A percentile compares a stretch with the other conserved stretches of the same genome.
These are phyloP conservation scores for Choreutis nemorana DNA, from an alignment of 2,888 invertebrate genomes.

Conservation along the genomic window DNA sequence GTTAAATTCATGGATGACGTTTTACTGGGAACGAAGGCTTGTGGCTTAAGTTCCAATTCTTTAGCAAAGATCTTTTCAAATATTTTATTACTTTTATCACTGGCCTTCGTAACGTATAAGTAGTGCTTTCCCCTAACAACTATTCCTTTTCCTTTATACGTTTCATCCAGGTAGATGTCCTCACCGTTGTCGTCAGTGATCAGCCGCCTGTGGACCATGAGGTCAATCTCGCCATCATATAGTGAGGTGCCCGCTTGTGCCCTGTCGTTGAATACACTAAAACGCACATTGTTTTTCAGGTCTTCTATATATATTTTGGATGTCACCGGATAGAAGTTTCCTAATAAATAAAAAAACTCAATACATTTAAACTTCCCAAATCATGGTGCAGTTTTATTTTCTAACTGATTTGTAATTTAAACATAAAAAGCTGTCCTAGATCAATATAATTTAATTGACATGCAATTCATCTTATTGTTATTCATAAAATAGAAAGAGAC, in stretches of 20 bases:
- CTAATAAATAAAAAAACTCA: constrained; percentile 50
- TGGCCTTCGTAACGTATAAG: constrained; percentile 29
- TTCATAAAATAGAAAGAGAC: constrained; percentile 1
- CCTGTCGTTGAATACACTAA: constrained; percentile 76
- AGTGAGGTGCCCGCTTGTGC: constrained; percentile 83
- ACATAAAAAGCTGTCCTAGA: too few relatives aligned
- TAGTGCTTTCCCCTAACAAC: constrained; percentile 32
- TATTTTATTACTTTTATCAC: constrained; percentile 27
- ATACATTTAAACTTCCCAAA: too few relatives aligned
- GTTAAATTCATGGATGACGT: neutral
- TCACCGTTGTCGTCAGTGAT: constrained; percentile 76
- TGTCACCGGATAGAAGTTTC: constrained; percentile 92
- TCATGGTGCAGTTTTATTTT: too few relatives aligned
- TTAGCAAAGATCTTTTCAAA: constrained; percentile 45
- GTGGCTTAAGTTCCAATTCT: constrained; percentile 27
- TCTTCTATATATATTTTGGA: constrained; percentile 79
- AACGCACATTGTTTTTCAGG: constrained; percentile 31
- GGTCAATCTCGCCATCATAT: constrained; percentile 74
- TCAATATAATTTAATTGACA: too few relatives aligned
- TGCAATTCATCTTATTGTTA: too few relatives aligned
- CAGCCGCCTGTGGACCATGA: constrained; percentile 85
- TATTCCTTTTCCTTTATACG: constrained; percentile 15
- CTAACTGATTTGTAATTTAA: too few relatives aligned
- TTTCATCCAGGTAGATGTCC: constrained; percentile 24
- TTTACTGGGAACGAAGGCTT: constrained; percentile 18